Evolutionary conservation across 2,113 vertebrate genomes (phyloP).

Genomic region (Emydura subglobosa): DNA sequence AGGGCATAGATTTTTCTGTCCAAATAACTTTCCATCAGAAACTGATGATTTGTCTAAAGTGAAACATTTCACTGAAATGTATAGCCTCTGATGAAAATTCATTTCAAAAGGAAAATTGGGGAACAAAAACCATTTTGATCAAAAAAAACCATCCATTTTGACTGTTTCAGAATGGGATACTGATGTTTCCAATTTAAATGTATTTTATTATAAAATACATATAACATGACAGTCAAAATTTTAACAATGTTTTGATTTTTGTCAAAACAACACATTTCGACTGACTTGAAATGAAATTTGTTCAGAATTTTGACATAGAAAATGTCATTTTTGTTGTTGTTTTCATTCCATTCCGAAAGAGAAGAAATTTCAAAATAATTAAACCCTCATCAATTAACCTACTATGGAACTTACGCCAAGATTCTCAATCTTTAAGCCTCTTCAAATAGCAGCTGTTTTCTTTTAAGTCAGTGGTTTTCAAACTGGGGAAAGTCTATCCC

Average conservation of each 20-base stretch:
- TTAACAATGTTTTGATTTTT: neutral
- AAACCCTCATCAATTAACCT: neutral
- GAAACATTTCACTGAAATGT: neutral
- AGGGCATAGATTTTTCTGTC: neutral
- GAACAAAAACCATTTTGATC: neutral
- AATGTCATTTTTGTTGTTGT: neutral
- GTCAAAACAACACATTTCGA: neutral
- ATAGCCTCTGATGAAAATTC: neutral
- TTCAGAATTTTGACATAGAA: neutral
- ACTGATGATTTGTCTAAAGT: neutral
- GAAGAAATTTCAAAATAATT: neutral
- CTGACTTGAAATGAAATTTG: neutral
- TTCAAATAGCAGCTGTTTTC: neutral
- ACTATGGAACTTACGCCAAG: neutral
- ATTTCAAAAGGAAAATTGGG: neutral
- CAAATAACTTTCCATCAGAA: neutral
- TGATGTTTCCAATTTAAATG: neutral
- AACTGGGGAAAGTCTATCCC: neutral
- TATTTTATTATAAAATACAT: neutral
- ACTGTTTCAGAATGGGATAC: neutral
- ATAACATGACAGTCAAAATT: neutral
- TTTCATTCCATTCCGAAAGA: neutral
- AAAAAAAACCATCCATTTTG: neutral
- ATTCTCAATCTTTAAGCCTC: neutral
- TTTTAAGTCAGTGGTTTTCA: neutral